Evolutionary conservation across 2,888 invertebrate species (phyloP), one percentile per base, ranked within the genome.

Genomic region (Aricia artaxerxes): DNA sequence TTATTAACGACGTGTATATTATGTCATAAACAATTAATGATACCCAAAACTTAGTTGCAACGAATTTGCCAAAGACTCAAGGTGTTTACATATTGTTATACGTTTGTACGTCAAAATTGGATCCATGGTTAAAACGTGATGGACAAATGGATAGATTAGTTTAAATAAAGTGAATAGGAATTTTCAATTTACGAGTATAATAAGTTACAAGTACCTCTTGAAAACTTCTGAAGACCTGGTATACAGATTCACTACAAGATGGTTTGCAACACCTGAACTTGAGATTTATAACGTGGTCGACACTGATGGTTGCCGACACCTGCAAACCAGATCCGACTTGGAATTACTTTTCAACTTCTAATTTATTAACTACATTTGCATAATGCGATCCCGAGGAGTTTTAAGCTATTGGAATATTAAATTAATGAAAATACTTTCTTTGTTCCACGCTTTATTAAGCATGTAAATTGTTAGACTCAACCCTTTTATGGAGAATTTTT

Each of bases 291-390:
- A 31, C 64, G 24, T 69, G 16, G 69, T 69, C 64, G 31, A 69
- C 35, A 38, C 69, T 16, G 35, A 35, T 69, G 69, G 69, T 13
- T 35, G 69, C 69, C 13, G 35, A 69, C 87, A 88, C 86, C 87
- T 88, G 87, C 80, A 81, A 79, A 79, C 83, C 81, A 80, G 81
- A 84, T 83, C 84, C 80, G 83, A 87, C 83, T 88, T 87, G 85
- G 84, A 88, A 88, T 87, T 87, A 86, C 87, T 88, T 88, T 82
- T 83, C 82, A 88, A 88, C 86, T 88, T 88, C 84, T 86, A 86
- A 87, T 89, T 88, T 88, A 88, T 86, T 86, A 87, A 86, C 83
- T 83, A 81, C 81, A 88, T 89, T 89, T 89, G 86, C 89, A 89
- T 89, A 89, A 88, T 87, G 85, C 81, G 79, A 79, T 64, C 73